These are phyloP conservation scores for Catharus ustulatus DNA, from an alignment of 2,797 vertebrate genomes.

Conservation along the genomic window DNA sequence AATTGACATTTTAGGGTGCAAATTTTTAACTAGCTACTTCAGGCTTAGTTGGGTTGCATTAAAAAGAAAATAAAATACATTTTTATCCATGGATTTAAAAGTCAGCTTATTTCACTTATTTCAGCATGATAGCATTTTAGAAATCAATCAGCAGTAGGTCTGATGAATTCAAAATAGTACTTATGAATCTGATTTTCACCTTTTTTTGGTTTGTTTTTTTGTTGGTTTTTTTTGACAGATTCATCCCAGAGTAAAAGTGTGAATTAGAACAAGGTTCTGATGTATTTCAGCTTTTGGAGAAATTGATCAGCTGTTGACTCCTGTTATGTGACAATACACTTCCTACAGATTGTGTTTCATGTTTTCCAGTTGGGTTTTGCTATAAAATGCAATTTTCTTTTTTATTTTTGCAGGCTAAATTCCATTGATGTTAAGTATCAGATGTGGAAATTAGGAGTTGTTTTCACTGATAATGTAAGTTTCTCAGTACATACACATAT, in stretches of 20 bases:
- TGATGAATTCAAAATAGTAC: neutral
- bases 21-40: neutral
- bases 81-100: neutral
- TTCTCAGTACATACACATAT: neutral
- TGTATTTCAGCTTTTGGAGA: neutral
- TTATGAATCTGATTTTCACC: neutral
- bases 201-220: neutral
- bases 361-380: neutral
- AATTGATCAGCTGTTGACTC: neutral
- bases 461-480: slow-evolving; percentile 96
- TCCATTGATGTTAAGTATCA: slow-evolving; percentile 96
- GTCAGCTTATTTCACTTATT: neutral
- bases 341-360: neutral
- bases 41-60: neutral
- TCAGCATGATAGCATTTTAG: neutral
- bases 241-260: neutral
- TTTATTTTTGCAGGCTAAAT: slow-evolving; percentile 81
- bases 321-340: neutral
- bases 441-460: slow-evolving; percentile 98
- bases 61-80: neutral
- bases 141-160: neutral
- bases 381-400: neutral
- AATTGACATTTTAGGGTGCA: neutral
- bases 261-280: neutral
- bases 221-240: neutral